A percentile compares a stretch with the other conserved stretches of the same genome.
Conservation (phyloP, 1,140 invertebrate genomes). For the Hylaeus anthracinus region DNA sequence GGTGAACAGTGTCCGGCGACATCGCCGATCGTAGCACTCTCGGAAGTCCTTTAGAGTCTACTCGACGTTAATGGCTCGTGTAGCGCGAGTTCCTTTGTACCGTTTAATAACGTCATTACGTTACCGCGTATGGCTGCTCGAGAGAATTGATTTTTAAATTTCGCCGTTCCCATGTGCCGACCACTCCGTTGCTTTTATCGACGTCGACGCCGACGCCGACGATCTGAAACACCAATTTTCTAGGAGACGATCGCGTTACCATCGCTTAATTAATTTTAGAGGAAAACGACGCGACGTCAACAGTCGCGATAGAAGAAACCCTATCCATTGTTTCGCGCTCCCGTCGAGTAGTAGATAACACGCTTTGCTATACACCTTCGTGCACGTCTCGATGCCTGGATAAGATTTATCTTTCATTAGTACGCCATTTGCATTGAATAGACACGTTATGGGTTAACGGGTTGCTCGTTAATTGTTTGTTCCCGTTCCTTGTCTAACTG, state of each 20-base stretch:
- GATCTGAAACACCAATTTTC: no score
- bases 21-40: slow-evolving; percentile 37
- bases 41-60: slow-evolving; percentile 40
- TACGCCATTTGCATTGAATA: slow-evolving; percentile 72
- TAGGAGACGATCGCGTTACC: not conserved
- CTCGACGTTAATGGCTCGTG: slow-evolving; percentile 45
- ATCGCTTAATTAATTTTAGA: not conserved
- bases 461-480: slow-evolving; percentile 72
- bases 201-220: no score
- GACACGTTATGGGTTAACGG: slow-evolving; percentile 69
- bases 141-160: slow-evolving; percentile 34
- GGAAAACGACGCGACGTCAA: not conserved
- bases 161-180: not conserved
- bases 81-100: slow-evolving; percentile 52
- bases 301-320: not conserved
- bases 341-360: not conserved
- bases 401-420: slow-evolving; percentile 75
- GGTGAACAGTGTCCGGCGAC: slow-evolving; percentile 30
- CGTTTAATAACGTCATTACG: slow-evolving; percentile 51
- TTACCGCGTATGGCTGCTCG: slow-evolving; percentile 7
- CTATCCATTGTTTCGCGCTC: slow-evolving; percentile 25
- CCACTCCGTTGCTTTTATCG: no score
- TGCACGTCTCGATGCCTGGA: slow-evolving; percentile 43
- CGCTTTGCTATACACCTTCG: slow-evolving; percentile 29
- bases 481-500: slow-evolving; percentile 57